phyloP scores from a whole-genome alignment of 2,113 vertebrate genomes.

The cattle (Bos taurus) region ARS-UCD2.0 NC_037355.1:11456001-11456500 shows the following conservation, averaged over 20 bases:
- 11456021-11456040: background rate
- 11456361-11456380: background rate
- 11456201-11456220: rapidly evolving
- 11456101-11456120: background rate
- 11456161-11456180: background rate
- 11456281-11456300: background rate
- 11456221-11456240: background rate
- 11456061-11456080: background rate
- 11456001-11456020: background rate
- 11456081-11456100: background rate
- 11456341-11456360: background rate
- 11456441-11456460: background rate
- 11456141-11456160: background rate
- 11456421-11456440: background rate
- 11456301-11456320: background rate
- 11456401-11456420: background rate
- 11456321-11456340: background rate
- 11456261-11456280: background rate
- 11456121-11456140: background rate
- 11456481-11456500: background rate
- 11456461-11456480: background rate
- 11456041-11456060: background rate
- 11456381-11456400: background rate
- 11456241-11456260: background rate
- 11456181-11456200: background rate